Percentiles rank a stretch among this genome's conserved stretches.
These are phyloP conservation scores for Opisthocomus hoazin DNA, from an alignment of 2,113 vertebrate species.

Conservation along the genomic window DNA sequence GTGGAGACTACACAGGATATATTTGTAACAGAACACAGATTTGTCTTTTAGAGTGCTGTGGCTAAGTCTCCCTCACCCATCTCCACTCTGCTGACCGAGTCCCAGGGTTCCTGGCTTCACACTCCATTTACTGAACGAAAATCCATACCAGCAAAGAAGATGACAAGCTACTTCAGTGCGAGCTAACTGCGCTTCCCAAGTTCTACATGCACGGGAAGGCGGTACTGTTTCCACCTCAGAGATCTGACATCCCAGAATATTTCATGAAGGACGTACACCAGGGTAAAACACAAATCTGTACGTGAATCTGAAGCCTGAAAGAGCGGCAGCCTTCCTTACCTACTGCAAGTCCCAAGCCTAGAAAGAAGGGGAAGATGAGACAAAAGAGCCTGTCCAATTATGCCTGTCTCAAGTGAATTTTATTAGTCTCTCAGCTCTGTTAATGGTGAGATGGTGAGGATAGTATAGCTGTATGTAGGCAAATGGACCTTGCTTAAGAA, in stretches of 20 bases:
- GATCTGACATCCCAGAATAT: neutral
- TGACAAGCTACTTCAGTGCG: neutral
- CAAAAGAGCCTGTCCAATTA: conserved; percentile 8
- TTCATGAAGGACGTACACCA: neutral
- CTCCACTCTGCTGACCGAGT: neutral
- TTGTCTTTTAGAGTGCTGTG: neutral
- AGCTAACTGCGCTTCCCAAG: neutral
- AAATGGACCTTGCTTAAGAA: neutral
- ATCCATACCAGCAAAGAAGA: neutral
- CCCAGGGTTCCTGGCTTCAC: neutral
- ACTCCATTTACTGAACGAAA: neutral
- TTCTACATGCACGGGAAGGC: neutral
- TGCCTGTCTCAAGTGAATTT: neutral
- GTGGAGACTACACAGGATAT: neutral
- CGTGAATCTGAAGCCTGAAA: neutral
- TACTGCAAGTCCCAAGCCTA: neutral
- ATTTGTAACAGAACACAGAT: neutral
- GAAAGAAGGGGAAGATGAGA: neutral
- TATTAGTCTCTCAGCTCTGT: neutral
- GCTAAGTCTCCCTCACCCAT: neutral
- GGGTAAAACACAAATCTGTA: neutral
- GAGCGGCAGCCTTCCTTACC: neutral
- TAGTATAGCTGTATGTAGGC: neutral
- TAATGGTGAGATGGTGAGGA: neutral
- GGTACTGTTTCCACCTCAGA: neutral